phyloP scores from a whole-genome alignment of 2,888 invertebrate genomes.

The Melangyna quadrimaculata region DNA sequence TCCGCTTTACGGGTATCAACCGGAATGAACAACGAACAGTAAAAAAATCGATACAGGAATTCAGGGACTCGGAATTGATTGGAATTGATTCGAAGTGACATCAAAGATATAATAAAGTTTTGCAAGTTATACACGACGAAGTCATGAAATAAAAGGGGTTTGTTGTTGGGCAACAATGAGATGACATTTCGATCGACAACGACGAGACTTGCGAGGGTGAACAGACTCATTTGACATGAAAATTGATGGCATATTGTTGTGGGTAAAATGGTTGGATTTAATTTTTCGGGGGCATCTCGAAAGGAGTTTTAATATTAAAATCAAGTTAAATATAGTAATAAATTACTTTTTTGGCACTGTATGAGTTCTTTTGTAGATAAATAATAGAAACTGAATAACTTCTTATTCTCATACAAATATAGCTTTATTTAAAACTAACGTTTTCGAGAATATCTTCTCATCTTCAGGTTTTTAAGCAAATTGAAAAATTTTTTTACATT shows the following conservation, averaged over 20 bases:
- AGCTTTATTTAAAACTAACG: too few relatives aligned
- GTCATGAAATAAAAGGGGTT: slow-evolving; percentile 43
- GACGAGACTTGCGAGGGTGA: slow-evolving; percentile 68
- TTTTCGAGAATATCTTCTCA: too few relatives aligned
- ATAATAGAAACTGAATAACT: too few relatives aligned
- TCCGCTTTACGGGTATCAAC: slow-evolving; percentile 41
- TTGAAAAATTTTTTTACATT: too few relatives aligned
- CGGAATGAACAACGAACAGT: background rate
- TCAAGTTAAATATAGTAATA: slow-evolving; percentile 5
- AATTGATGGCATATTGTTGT: slow-evolving; percentile 73
- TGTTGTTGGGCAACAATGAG: slow-evolving; percentile 47
- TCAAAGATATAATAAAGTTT: slow-evolving; percentile 68
- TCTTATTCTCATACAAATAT: too few relatives aligned
- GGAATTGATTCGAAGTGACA: slow-evolving; percentile 70
- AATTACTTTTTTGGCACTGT: too few relatives aligned
- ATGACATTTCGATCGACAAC: slow-evolving; percentile 66
- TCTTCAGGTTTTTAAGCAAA: too few relatives aligned
- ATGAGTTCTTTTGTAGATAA: too few relatives aligned
- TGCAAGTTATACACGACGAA: slow-evolving; percentile 69
- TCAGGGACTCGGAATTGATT: slow-evolving; percentile 68
- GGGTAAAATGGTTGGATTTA: slow-evolving; percentile 7
- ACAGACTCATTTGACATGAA: slow-evolving; percentile 74
- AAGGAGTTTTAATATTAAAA: background rate
- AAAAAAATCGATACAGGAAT: slow-evolving; percentile 63
- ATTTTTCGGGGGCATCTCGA: background rate